Conservation (phyloP, 2,797 vertebrate species). For the Melanotaenia trifasciata region DNA sequence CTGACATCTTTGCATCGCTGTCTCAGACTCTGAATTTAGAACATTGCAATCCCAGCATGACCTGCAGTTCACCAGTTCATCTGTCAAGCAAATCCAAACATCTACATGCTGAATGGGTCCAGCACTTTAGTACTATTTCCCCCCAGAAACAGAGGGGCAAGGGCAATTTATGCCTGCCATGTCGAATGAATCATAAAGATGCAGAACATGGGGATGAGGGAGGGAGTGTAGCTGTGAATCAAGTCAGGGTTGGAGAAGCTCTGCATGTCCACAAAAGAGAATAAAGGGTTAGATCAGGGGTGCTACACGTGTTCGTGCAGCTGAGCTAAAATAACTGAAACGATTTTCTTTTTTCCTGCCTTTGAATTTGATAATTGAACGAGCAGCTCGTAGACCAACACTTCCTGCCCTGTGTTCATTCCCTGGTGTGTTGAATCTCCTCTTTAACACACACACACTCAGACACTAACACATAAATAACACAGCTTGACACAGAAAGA, state of each 20-base stretch:
- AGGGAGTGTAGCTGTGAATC: constrained; percentile 31
- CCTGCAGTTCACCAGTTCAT: constrained; percentile 43
- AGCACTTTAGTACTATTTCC: constrained; percentile 1
- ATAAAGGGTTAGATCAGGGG: constrained; percentile 27
- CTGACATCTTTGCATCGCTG: constrained; percentile 8
- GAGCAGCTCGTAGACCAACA: constrained; percentile 33
- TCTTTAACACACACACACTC: constrained; percentile 6
- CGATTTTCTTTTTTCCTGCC: constrained; percentile 1
- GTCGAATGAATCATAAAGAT: constrained; percentile 49
- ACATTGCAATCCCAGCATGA: constrained; percentile 32
- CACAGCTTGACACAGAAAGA: constrained; percentile 20
- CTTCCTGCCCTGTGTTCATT: constrained; percentile 30
- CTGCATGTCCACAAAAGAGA: constrained; percentile 4
- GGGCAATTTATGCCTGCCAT: constrained; percentile 26
- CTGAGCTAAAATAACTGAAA: constrained; percentile 3
- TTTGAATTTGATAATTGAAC: constrained; percentile 28
- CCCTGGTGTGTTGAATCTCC: constrained; percentile 24
- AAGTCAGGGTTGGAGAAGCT: constrained; percentile 21
- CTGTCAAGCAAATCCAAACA: constrained; percentile 24
- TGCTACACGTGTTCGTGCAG: neutral
- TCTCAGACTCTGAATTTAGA: constrained; percentile 20
- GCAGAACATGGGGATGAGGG: constrained; percentile 1
- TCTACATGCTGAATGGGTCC: constrained; percentile 13
- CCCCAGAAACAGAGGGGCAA: constrained; percentile 3
- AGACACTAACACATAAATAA: constrained; percentile 13